These are phyloP conservation scores for Dryas iulia DNA, from an alignment of 1,140 invertebrate genomes.

Conservation along the genomic window DNA sequence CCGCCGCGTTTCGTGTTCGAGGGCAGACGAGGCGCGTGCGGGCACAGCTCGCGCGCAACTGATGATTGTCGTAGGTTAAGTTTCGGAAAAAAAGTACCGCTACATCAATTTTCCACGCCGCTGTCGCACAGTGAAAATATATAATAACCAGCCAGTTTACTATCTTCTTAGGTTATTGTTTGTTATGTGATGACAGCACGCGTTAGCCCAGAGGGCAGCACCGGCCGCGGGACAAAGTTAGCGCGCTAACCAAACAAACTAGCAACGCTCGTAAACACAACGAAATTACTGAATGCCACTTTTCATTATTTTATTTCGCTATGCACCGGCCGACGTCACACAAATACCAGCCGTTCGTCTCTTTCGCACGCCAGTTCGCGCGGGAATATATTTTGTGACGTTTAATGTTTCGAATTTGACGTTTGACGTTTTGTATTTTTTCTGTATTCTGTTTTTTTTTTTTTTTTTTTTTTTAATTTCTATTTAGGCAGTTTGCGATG, in stretches of 20 bases:
- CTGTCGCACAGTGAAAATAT: too few relatives aligned
- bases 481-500: conserved; percentile 27
- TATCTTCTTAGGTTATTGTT: conserved; percentile 49
- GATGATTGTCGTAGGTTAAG: conserved; percentile 73
- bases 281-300: conserved; percentile 76
- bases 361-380: conserved; percentile 50
- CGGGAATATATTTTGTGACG: conserved; percentile 54
- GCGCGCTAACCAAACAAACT: conserved; percentile 61
- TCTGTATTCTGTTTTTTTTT: conserved; percentile 38
- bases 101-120: conserved; percentile 66
- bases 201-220: conserved; percentile 60
- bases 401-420: conserved; percentile 29
- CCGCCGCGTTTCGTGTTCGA: conserved; percentile 46
- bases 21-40: conserved; percentile 57
- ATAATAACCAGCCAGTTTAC: too few relatives aligned
- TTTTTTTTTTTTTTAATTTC: conserved; percentile 39
- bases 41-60: conserved; percentile 71
- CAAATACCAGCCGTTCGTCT: conserved; percentile 62
- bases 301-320: conserved; percentile 76
- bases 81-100: conserved; percentile 68
- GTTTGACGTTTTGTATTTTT: neutral
- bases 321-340: conserved; percentile 73
- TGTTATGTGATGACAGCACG: conserved; percentile 63
- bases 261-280: conserved; percentile 77
- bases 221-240: conserved; percentile 35